Base-by-base conservation (phyloP, 2,797 vertebrate species). In the Channa striata region DNA sequence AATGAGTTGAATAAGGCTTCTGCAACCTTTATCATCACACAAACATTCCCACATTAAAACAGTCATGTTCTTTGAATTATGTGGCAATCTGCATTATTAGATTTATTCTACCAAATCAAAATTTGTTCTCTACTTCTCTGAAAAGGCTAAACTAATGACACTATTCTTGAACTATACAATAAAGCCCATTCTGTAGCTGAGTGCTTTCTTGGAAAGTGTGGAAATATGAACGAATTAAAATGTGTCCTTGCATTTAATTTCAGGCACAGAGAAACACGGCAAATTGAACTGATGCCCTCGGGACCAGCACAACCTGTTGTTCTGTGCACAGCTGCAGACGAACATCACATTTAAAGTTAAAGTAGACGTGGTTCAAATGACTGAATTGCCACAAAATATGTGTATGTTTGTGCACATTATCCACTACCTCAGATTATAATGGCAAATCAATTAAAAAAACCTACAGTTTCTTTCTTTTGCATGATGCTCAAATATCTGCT, bases 51-150 rank as follows among this genome's bases (percentile, higher is more conserved):
- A 8, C 19, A 58, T 64, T 54, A 16, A 52, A 53, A 6, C 33
- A 14, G 74, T 87, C 84, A 87, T 59, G 79, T 75, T 34, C 71
- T 68, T 71, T 43, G 54, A 61, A 77, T 86, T 85, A 73, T 4
- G 21, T 33, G 59, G 25, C 63, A 67, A 72, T 74, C 37, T 37
- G 37, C 42, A 21, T 59, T 54, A 88, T 87, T 88, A 20, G 58
- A 82, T 85, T 84, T 44, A 77, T 72, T 47, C 23, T 1, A 4
- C 20, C 19, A 69, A 49, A 79, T 81, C 68, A 19, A 72, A 74
- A 47, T n/a, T 16, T 20, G 4, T 19, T 16, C 40, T 17, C 44
- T 56, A 49, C 37, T 23, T 0, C 40, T 59, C 59, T 23, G 57
- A 42, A 53, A 63, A 6, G 34, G 36, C 64, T 48, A 66, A 70